Conservation (phyloP, 2,113 vertebrate genomes). For the Melanerpes aurifrons region DNA sequence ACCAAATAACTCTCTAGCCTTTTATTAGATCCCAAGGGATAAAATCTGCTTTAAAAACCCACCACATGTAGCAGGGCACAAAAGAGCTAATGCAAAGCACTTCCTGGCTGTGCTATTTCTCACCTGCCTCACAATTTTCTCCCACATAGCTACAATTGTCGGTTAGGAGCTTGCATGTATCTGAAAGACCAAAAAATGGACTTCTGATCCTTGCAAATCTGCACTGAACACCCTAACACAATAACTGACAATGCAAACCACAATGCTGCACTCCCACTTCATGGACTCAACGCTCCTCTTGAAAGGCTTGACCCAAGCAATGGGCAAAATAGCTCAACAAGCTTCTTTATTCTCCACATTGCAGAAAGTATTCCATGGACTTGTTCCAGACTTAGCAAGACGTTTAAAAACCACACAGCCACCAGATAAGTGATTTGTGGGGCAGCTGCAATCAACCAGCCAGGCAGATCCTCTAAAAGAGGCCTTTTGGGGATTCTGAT, state of each 20-base stretch:
- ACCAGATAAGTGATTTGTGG: constrained; percentile 58
- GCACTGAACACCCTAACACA: not conserved
- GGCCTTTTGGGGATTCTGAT: constrained; percentile 35
- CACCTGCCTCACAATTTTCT: constrained; percentile 58
- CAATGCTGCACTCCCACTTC: not conserved
- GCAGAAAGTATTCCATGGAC: constrained; percentile 53
- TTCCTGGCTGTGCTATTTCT: constrained; percentile 55
- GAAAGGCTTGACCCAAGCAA: constrained; percentile 22
- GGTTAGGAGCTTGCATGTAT: not conserved
- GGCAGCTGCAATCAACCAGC: constrained; percentile 61
- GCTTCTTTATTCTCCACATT: constrained; percentile 38
- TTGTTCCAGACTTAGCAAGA: constrained; percentile 63
- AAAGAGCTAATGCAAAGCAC: constrained; percentile 57
- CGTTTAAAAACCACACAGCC: constrained; percentile 61
- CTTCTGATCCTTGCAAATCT: not conserved
- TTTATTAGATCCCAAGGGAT: constrained; percentile 76
- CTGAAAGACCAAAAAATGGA: not conserved
- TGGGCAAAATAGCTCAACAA: not conserved
- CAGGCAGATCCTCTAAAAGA: constrained; percentile 26
- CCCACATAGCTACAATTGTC: constrained; percentile 37
- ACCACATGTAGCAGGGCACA: constrained; percentile 48
- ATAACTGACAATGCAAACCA: not conserved
- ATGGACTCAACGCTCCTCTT: constrained; percentile 13
- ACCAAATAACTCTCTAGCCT: constrained; percentile 61
- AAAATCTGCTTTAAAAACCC: constrained; percentile 69